These are phyloP conservation scores for Eretmodus cyanostictus DNA, from an alignment of 2,113 vertebrate species.

Conservation along the genomic window DNA sequence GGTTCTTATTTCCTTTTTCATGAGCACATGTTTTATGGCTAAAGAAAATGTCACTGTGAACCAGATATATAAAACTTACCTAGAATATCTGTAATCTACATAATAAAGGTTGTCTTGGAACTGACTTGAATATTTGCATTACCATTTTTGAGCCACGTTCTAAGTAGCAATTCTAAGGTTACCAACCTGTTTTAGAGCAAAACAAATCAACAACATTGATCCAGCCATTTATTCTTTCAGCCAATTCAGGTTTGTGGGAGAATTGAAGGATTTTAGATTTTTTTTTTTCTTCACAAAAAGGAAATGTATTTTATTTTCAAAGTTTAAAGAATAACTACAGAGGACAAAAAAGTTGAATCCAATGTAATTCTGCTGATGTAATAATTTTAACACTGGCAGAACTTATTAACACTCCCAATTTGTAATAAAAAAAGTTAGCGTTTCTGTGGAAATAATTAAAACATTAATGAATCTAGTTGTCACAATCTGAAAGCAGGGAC, in stretches of 20 bases:
- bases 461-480: not conserved
- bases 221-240: not conserved
- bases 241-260: not conserved
- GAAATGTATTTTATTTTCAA: not conserved
- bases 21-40: not conserved
- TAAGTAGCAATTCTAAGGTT: not conserved
- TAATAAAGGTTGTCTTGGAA: not conserved
- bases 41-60: not conserved
- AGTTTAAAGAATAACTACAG: not conserved
- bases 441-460: not conserved
- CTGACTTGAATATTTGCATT: not conserved
- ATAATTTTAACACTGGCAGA: not conserved
- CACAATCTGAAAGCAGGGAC: too few species aligned
- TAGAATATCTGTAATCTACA: not conserved
- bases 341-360: not conserved
- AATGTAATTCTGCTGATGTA: not conserved
- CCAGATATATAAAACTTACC: not conserved
- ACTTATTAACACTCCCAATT: not conserved
- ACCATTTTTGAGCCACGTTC: not conserved
- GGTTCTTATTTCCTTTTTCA: not conserved
- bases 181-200: not conserved
- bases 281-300: not conserved
- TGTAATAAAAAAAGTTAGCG: not conserved
- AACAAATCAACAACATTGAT: not conserved
- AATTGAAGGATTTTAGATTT: not conserved